Evolutionary conservation across 2,113 vertebrate genomes (phyloP), one percentile per base, ranked within the genome.

Genomic region (Nettapus auritus): DNA sequence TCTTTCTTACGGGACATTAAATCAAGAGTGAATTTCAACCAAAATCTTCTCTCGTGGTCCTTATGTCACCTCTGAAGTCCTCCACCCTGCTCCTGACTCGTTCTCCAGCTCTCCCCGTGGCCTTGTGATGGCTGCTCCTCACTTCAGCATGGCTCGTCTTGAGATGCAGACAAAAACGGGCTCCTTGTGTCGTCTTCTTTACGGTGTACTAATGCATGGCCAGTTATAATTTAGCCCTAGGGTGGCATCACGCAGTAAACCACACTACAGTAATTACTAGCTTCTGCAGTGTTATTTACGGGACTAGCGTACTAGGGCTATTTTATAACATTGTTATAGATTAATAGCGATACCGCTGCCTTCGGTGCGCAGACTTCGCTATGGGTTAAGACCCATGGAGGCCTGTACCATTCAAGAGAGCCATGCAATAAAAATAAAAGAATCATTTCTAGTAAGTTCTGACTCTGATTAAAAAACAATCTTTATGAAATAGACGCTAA

Each of bases 381-480:
- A 11, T 5, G 83, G 98, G 97, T 97, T 94, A 97, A 97, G 97
- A 95, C 97, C 97, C 89, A 64, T 0, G 36, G 94, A 92, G 33
- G 97, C 88, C 95, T 55, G 69, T 60, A 86, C 96, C 34, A 84
- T 96, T 96, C 96, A 76, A 96, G 94, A 95, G 95, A 97, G 91
- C 84, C 12, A 0, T 17, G 92, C 97, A 97, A 98, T 97, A 97
- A 98, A 97, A 96, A 94, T 74, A 86, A 96, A 96, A 96, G 91
- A 97, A 98, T 98, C 95, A 98, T 98, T 98, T 98, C 98, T 98
- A 98, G 98, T 98, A 98, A 98, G 98, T 98, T 98, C 98, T 98
- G 98, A 98, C 97, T 98, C 98, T 98, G 98, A 98, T 98, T 98
- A 98, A 98, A 98, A 98, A 98, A 98, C 98, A 98, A 98, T 98